Evolutionary conservation across 2,113 vertebrate species (phyloP), one percentile per base, ranked within the genome.

Genomic region (Potamarius usumacintae): DNA sequence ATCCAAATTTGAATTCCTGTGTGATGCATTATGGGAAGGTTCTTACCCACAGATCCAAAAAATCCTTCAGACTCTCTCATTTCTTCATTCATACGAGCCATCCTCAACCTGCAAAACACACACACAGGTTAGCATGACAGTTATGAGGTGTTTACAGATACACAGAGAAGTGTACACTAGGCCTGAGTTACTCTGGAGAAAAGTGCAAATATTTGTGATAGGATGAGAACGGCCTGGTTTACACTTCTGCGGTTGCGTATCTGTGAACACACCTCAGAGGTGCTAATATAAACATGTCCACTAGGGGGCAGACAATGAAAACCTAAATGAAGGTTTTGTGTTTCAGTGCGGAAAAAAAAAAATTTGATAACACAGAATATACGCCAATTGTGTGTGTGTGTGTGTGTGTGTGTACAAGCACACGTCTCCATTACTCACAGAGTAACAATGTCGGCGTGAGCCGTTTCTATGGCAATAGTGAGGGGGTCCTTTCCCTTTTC

Each of bases 51-150:
- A 0, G 93, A 89, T 76, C 95, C 95, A 20, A 95, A 95, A 15
- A 90, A 90, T 11, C 94, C 94, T 18, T 96, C 95, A 0, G 95
- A 95, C 5, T 96, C 95, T 10, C 94, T 94, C 95, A 96, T 96
- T 91, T 96, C 95, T 62, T 96, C 95, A 48, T 96, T 96, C 95
- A 96, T 96, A 55, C 95, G 86, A 20, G 95, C 95, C 94, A 95
- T 95, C 25, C 95, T 92, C 30, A 96, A 91, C 65, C 95, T 96
- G 91, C 34, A 74, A 50, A 34, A 89, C 18, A 89, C 89, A 89
- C 67, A 83, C 57, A 4, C 42, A 42, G 42, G 42, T 42, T 42
- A 42, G 42, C 42, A 42, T 42, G 42, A 42, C 3, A 3, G 4
- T 42, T 42, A 42, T 42, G 42, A 42, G 42, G 42, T 42, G 4